Evolutionary conservation across 2,797 vertebrate species (phyloP).

Genomic region (Sphenopsis melanotis): DNA sequence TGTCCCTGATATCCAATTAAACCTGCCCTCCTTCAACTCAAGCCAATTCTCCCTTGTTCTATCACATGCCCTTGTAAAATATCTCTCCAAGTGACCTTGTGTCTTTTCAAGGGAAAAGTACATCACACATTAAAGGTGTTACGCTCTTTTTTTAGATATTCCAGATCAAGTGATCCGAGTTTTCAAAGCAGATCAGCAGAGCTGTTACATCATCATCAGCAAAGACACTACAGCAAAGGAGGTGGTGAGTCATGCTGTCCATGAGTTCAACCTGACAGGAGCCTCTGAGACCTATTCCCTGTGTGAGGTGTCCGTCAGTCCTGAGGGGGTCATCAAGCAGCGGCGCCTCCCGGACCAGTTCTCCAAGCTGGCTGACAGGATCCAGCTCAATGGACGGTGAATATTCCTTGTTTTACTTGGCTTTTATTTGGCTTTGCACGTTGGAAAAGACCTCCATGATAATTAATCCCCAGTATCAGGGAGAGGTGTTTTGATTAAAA

Average conservation of each 20-base stretch:
- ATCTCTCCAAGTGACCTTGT: neutral
- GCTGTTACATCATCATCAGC: conserved; percentile 97
- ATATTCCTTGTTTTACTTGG: neutral
- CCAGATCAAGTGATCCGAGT: conserved; percentile 96
- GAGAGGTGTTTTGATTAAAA: neutral
- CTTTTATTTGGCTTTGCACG: neutral
- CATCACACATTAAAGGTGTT: neutral
- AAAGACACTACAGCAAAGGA: conserved; percentile 96
- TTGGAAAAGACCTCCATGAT: neutral
- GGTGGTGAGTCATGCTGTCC: conserved; percentile 87
- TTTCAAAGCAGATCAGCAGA: conserved; percentile 96
- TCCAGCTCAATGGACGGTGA: conserved; percentile 94
- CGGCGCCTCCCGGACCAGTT: conserved; percentile 92
- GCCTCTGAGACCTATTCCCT: conserved; percentile 87
- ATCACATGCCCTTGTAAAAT: neutral
- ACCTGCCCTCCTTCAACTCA: neutral
- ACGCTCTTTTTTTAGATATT: conserved; percentile 79
- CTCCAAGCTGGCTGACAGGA: conserved; percentile 94
- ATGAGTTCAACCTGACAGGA: conserved; percentile 87
- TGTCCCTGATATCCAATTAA: neutral
- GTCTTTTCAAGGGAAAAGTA: neutral
- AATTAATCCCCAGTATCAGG: fast-evolving
- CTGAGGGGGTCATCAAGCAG: conserved; percentile 94
- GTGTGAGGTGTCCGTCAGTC: conserved; percentile 93
- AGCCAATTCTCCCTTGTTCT: neutral